Evolutionary conservation across 2,888 invertebrate genomes (phyloP).

Genomic region (Luperina testacea): DNA sequence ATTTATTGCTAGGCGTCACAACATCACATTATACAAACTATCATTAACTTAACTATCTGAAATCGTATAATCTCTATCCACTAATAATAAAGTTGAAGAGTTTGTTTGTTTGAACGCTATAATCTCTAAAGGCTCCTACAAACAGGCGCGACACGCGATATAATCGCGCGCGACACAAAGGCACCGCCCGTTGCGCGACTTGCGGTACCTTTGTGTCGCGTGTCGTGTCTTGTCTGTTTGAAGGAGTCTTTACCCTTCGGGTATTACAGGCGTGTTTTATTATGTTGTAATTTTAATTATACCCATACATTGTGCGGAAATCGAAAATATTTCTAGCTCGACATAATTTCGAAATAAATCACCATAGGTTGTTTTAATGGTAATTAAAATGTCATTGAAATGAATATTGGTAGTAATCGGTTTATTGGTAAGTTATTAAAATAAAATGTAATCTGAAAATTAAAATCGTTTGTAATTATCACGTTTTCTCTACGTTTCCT

Average conservation of each 20-base stretch:
- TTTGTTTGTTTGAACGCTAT: too few species aligned
- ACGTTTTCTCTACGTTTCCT: conserved; percentile 31
- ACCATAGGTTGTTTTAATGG: neutral
- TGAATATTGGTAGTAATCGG: neutral
- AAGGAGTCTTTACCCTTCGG: neutral
- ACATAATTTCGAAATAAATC: neutral
- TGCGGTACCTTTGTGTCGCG: too few species aligned
- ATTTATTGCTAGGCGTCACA: neutral
- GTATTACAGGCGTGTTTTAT: neutral
- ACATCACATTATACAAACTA: neutral
- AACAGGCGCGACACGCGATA: too few species aligned
- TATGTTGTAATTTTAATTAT: neutral
- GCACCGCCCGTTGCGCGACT: too few species aligned
- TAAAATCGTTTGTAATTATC: neutral
- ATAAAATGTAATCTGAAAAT: conserved; percentile 15
- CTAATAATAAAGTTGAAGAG: too few species aligned
- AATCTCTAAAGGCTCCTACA: too few species aligned
- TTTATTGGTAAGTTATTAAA: conserved; percentile 6
- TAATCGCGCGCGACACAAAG: too few species aligned
- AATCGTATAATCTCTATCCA: neutral
- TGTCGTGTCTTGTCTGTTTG: too few species aligned
- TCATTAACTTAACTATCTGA: neutral
- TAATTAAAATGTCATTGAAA: neutral
- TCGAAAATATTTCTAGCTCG: neutral
- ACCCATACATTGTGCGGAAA: neutral